Percentiles rank a stretch among this genome's conserved stretches.
Conservation (phyloP, 2,888 invertebrate genomes). For the Nemurella pictetii region DNA sequence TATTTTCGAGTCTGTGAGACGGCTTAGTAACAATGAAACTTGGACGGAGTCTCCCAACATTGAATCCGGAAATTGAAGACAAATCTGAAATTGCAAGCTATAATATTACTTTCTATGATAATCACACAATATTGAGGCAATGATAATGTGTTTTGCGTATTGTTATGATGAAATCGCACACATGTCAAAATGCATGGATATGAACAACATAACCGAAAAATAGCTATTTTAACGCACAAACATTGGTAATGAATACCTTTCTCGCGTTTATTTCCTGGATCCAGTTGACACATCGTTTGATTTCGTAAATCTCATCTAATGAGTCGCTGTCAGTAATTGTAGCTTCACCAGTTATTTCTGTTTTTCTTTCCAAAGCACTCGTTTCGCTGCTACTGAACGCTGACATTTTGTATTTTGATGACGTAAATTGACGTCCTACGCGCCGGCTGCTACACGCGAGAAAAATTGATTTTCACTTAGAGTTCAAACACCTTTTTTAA, state of each 20-base stretch:
- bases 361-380: conserved; percentile 28
- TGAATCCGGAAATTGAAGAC: conserved; percentile 89
- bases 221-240: conserved; percentile 28
- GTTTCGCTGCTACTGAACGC: conserved; percentile 37
- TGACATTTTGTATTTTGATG: conserved; percentile 32
- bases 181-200: background rate
- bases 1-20: conserved; percentile 60
- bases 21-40: conserved; percentile 61
- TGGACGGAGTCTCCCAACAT: conserved; percentile 69
- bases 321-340: conserved; percentile 43
- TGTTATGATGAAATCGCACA: conserved; percentile 32
- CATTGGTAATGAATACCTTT: conserved; percentile 60
- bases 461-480: no score
- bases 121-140: no score
- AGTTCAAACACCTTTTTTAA: no score
- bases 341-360: background rate
- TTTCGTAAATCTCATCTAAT: conserved; percentile 59
- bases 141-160: no score
- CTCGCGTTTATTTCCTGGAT: conserved; percentile 65
- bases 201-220: conserved; percentile 38
- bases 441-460: no score
- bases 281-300: conserved; percentile 68
- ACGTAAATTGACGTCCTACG: background rate
- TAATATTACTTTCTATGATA: no score
- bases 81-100: conserved; percentile 63